Base-by-base conservation (phyloP, 2,797 vertebrate species). In the Telmatherina bonti region DNA sequence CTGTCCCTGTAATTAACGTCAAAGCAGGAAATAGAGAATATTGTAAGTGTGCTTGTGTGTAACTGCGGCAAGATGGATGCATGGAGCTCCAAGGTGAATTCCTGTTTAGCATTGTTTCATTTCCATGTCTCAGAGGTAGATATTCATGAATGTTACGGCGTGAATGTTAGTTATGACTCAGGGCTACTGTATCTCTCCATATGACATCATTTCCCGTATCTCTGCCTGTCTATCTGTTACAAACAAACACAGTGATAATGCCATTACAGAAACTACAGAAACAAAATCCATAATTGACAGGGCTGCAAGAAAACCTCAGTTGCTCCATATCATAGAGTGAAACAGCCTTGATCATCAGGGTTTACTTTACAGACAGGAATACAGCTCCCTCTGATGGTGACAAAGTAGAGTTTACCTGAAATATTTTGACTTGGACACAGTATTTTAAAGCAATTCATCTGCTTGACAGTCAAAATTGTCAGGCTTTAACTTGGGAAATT, bases 1-100 rank as follows among this genome's bases (percentile, higher is more conserved):
- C 83, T 61, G 68, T 49, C 86, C 88, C 89, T 93, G 80, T 93
- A 91, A 93, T 93, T 93, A 93, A 86, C 49, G 3, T 5, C 60
- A 64, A 53, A 57, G 67, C 67, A 86, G 91, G 89, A 91, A 90
- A 70, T 51, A 38, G 38, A 80, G 73, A 78, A 65, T 27, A 45
- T 41, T 56, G 22, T 57, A 57, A 72, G 71, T 54, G 67, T 71
- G 71, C 62, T 72, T 65, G 78, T 57, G 78, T 27, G 57, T 38
- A 81, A 36, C 59, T 27, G 52, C 70, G 75, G 43, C 66, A 70
- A 33, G 26, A 61, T 30, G 78, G 69, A 76, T 43, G 73, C 76
- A 82, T 70, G 72, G 66, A 81, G 76, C 81, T 75, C 49, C 69
- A 73, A 83, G 70, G 53, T 72, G 62, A 67, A 88, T 90, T 88